Percentiles rank a stretch among this genome's conserved stretches.
Conservation (phyloP, 2,797 vertebrate species). For the Sorex maritimensis region DNA sequence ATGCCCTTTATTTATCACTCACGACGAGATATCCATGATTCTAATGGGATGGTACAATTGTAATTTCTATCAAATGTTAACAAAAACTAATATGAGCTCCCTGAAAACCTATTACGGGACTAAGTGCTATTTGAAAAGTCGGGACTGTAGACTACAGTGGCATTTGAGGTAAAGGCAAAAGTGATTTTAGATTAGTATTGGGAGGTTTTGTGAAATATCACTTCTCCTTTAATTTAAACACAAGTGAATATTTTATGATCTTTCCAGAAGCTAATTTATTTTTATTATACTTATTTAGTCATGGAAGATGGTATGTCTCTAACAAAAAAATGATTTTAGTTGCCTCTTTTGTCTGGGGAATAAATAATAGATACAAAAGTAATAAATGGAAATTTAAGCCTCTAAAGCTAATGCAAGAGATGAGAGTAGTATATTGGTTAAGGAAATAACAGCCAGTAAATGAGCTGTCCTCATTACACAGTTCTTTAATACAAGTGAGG, state of each 20-base stretch:
- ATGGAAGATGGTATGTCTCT: background rate
- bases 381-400: slow-evolving; percentile 35
- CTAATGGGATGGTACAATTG: background rate
- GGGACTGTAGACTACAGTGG: background rate
- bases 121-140: slow-evolving; percentile 25
- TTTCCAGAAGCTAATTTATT: slow-evolving; percentile 56
- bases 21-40: background rate
- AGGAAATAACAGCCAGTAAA: background rate
- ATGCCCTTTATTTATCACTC: background rate
- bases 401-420: slow-evolving; percentile 6
- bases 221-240: slow-evolving; percentile 8
- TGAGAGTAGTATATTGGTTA: slow-evolving; percentile 6
- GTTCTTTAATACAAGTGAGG: background rate
- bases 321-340: slow-evolving; percentile 5
- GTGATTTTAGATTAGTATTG: slow-evolving; percentile 30
- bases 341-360: background rate
- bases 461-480: background rate
- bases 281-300: slow-evolving; percentile 38
- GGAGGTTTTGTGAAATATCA: slow-evolving; percentile 27
- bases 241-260: slow-evolving; percentile 5
- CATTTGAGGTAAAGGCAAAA: slow-evolving; percentile 15
- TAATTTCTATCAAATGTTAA: background rate
- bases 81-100: background rate
- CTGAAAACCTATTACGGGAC: background rate
- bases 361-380: background rate